phyloP scores from a whole-genome alignment of 2,113 vertebrate genomes.

The Acanthisitta chloris region DNA sequence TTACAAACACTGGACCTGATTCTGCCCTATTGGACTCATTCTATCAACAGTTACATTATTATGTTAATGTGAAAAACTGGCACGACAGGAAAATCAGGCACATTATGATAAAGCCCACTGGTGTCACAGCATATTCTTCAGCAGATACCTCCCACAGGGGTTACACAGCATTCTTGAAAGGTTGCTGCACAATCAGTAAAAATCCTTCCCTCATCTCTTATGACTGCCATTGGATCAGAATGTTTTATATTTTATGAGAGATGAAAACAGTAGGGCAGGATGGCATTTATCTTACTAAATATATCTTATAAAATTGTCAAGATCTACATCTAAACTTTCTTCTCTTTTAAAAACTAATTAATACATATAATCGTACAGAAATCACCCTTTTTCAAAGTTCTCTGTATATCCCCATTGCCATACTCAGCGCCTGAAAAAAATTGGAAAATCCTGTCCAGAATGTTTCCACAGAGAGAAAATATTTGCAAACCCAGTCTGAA shows the following conservation, averaged over 20 bases:
- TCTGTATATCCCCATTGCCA: background rate
- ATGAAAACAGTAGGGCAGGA: background rate
- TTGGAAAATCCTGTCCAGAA: background rate
- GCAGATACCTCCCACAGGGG: background rate
- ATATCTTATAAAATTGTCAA: background rate
- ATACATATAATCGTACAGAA: background rate
- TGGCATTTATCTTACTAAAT: background rate
- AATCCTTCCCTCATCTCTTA: background rate
- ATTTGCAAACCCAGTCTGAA: background rate
- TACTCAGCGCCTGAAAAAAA: background rate
- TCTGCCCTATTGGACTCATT: background rate
- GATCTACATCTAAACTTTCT: background rate
- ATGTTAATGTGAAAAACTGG: background rate
- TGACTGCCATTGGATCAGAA: background rate
- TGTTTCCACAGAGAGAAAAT: background rate
- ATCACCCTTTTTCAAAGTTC: background rate
- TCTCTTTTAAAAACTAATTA: background rate
- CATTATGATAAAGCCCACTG: background rate
- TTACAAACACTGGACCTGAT: background rate
- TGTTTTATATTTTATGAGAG: background rate
- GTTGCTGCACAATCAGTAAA: background rate
- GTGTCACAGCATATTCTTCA: background rate
- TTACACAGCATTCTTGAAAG: background rate
- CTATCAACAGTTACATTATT: background rate
- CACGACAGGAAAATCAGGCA: background rate